phyloP scores from a whole-genome alignment of 2,888 invertebrate species.

The Scaptomyza caliginosa region DNA sequence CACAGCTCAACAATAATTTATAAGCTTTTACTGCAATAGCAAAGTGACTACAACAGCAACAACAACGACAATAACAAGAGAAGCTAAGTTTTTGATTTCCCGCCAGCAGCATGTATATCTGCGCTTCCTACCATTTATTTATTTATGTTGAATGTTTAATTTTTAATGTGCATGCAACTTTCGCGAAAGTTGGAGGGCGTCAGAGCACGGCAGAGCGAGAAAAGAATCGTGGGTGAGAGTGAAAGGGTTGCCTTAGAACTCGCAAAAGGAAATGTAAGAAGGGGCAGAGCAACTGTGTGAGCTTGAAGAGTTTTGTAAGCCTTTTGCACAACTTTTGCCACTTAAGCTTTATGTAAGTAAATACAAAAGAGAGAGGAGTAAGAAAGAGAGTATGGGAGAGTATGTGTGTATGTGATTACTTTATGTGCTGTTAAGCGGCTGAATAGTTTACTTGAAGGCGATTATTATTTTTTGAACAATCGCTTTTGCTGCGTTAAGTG shows the following conservation, averaged over 20 bases:
- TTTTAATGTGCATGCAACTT: conserved; percentile 74
- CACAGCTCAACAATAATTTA: conserved; percentile 68
- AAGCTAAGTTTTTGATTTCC: conserved; percentile 64
- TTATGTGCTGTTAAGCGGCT: conserved; percentile 24
- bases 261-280: background rate
- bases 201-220: background rate
- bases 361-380: conserved; percentile 23
- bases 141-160: conserved; percentile 71
- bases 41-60: conserved; percentile 50
- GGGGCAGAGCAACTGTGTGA: conserved; percentile 2
- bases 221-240: background rate
- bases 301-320: conserved; percentile 67
- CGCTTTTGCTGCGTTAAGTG: conserved; percentile 31
- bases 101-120: conserved; percentile 52
- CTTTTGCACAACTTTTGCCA: conserved; percentile 77
- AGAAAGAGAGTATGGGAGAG: conserved; percentile 7
- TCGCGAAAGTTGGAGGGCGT: conserved; percentile 32
- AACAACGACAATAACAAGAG: conserved; percentile 18
- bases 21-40: conserved; percentile 72
- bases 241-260: conserved; percentile 46
- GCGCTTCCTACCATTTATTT: conserved; percentile 66
- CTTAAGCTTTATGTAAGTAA: conserved; percentile 71
- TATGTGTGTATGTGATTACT: conserved; percentile 15
- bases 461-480: conserved; percentile 48
- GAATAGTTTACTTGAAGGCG: conserved; percentile 44